Evolutionary conservation across 2,888 invertebrate genomes (phyloP).

Genomic region (Schrankia costaestrigalis): DNA sequence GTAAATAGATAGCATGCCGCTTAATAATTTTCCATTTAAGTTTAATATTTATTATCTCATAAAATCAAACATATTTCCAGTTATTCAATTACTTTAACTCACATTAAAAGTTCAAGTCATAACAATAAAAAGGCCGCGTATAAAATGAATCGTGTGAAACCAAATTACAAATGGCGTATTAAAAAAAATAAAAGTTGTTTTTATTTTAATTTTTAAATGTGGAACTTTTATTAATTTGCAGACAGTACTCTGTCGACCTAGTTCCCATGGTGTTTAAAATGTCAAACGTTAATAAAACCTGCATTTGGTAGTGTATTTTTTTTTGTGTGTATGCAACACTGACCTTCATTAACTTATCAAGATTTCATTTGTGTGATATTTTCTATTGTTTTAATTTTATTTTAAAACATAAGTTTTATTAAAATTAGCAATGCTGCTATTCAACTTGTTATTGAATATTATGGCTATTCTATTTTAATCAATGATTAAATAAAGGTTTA

Average conservation of each 20-base stretch:
- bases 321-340: conserved; percentile 16
- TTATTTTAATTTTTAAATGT: conserved; percentile 12
- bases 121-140: conserved; percentile 14
- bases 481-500: no score
- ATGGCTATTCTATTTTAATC: no score
- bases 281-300: conserved; percentile 41
- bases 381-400: no score
- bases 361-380: conserved; percentile 13
- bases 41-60: no score
- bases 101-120: conserved; percentile 1
- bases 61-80: no score
- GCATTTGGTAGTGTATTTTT: conserved; percentile 11
- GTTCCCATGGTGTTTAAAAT: conserved; percentile 50
- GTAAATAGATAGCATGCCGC: no score
- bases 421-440: no score
- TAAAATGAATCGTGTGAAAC: conserved; percentile 10
- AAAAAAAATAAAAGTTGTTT: conserved; percentile 9
- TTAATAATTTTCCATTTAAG: no score
- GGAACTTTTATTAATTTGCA: conserved; percentile 32
- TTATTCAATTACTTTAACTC: no score
- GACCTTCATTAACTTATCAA: conserved; percentile 20
- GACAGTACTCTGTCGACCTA: conserved; percentile 43
- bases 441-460: no score
- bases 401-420: no score
- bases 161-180: conserved; percentile 6